Conservation (phyloP, 1,140 invertebrate genomes). For the Lasaia peninsularis region DNA sequence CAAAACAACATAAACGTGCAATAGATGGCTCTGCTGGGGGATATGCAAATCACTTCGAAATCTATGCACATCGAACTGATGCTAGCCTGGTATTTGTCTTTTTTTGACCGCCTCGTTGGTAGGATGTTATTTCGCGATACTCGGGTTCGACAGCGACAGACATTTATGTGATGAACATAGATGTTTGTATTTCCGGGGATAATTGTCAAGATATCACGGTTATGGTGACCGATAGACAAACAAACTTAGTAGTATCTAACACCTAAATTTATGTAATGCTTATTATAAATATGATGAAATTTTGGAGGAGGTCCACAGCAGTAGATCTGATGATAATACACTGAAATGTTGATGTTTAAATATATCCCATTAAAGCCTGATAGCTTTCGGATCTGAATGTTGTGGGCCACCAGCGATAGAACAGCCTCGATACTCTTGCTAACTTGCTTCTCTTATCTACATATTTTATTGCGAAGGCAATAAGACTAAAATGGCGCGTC, state of each 20-base stretch:
- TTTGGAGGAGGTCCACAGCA: no score
- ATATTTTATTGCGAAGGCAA: slow-evolving; percentile 9
- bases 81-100: no score
- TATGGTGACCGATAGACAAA: no score
- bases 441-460: background rate
- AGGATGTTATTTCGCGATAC: no score
- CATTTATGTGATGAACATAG: no score
- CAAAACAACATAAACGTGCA: background rate
- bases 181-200: no score
- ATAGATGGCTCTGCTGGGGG: background rate
- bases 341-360: background rate
- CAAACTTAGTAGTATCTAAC: no score
- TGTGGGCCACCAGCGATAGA: background rate
- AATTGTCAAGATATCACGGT: no score
- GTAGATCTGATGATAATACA: background rate
- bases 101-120: no score
- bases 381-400: slow-evolving; percentile 1
- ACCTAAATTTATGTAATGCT: no score
- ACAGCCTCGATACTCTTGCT: background rate
- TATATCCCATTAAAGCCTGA: background rate
- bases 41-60: background rate
- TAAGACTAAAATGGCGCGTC: slow-evolving; percentile 5
- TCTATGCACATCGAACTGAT: background rate
- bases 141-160: no score
- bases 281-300: no score